Percentiles rank a stretch among this genome's conserved stretches.
These are phyloP conservation scores for Lepilemur septentrionalis DNA, from an alignment of 2,797 vertebrate genomes.

Conservation along the genomic window DNA sequence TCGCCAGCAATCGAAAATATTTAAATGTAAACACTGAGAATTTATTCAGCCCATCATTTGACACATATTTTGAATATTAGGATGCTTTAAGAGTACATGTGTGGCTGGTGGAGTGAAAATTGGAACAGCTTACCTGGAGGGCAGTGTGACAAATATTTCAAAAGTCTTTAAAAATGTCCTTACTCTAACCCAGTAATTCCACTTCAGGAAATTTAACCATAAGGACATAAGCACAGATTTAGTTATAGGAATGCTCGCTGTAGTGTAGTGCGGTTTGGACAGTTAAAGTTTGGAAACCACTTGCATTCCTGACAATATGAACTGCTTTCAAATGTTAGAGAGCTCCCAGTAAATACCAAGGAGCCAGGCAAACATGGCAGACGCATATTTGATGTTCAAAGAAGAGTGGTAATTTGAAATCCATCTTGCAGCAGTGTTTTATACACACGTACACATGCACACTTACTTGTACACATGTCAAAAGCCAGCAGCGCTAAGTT, in stretches of 20 bases:
- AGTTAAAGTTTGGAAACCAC: slow-evolving; percentile 28
- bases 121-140: background rate
- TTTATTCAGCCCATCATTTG: background rate
- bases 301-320: slow-evolving; percentile 16
- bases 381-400: background rate
- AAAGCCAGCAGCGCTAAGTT: background rate
- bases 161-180: slow-evolving; percentile 26
- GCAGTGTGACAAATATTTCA: slow-evolving; percentile 19
- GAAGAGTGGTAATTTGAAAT: background rate
- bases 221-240: background rate
- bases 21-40: background rate
- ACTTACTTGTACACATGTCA: fast-evolving
- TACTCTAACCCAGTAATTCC: background rate
- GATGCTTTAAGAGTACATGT: background rate
- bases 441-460: fast-evolving
- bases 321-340: background rate
- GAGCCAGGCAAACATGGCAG: background rate
- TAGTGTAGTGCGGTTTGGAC: background rate
- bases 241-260: background rate
- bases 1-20: background rate
- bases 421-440: background rate
- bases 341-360: background rate
- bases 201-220: slow-evolving; percentile 20
- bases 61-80: background rate
- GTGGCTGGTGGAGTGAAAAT: background rate